Conservation (phyloP, 1,140 invertebrate genomes). For the Eurosta solidaginis region DNA sequence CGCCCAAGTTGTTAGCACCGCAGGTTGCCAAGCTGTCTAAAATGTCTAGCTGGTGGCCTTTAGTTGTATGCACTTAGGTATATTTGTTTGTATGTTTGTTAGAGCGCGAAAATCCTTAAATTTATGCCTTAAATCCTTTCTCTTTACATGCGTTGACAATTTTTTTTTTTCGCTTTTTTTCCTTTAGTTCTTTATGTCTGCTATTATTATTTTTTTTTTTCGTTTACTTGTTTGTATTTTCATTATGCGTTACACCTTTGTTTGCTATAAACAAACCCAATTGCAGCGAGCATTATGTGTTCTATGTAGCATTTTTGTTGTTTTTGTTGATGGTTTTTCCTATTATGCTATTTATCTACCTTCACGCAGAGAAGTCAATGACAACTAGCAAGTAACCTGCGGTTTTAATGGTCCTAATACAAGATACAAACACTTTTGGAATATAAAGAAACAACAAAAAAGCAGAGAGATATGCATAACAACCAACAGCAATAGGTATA, state of each 20-base stretch:
- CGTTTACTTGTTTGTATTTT: not conserved
- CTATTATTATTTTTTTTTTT: not conserved
- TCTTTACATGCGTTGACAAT: not conserved
- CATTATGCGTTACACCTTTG: conserved; percentile 30
- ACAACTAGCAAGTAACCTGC: conserved; percentile 42
- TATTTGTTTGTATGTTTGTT: not conserved
- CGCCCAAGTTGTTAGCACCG: conserved; percentile 1
- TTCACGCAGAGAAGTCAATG: conserved; percentile 19
- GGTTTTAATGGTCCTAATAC: conserved; percentile 51
- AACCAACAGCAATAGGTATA: not conserved
- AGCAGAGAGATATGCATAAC: not conserved
- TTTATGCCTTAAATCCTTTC: conserved; percentile 24
- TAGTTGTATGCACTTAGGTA: not conserved
- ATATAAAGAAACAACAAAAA: not conserved
- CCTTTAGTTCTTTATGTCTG: not conserved
- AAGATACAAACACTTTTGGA: conserved; percentile 13
- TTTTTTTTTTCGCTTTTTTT: not conserved
- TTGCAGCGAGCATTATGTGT: not conserved
- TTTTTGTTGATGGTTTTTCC: not conserved
- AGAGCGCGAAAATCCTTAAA: conserved; percentile 16
- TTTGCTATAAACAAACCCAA: conserved; percentile 33
- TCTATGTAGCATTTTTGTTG: not conserved
- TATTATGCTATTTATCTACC: not conserved
- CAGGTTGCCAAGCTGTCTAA: conserved; percentile 1
- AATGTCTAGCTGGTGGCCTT: not conserved